Evolutionary conservation across 2,888 invertebrate genomes (phyloP).

Genomic region (Microctonus hyperodae): DNA sequence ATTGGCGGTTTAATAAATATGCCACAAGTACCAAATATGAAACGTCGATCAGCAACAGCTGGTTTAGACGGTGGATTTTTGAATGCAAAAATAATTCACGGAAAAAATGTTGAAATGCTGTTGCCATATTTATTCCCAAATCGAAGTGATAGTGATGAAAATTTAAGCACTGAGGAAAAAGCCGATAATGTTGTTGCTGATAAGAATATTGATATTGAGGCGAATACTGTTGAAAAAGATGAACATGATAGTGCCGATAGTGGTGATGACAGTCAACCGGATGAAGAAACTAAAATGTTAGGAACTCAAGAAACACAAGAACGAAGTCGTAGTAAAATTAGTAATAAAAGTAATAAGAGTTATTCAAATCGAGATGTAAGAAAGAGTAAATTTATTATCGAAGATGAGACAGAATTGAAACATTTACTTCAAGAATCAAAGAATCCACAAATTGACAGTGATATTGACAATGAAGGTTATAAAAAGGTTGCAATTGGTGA

Average conservation of each 20-base stretch:
- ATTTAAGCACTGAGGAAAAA: constrained; percentile 55
- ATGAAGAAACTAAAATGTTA: constrained; percentile 56
- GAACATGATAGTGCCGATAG: constrained; percentile 50
- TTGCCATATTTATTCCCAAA: constrained; percentile 66
- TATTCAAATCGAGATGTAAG: constrained; percentile 48
- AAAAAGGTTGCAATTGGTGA: constrained; percentile 51
- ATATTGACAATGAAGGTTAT: constrained; percentile 46
- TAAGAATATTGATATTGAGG: constrained; percentile 50
- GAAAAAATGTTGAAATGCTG: constrained; percentile 50
- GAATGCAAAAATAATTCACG: constrained; percentile 47
- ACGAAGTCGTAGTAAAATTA: constrained; percentile 53
- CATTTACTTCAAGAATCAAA: constrained; percentile 52
- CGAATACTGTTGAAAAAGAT: constrained; percentile 46
- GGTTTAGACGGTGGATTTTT: constrained; percentile 64
- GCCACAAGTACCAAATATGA: constrained; percentile 68
- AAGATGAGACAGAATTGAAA: constrained; percentile 54
- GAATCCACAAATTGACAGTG: constrained; percentile 48
- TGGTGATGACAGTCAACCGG: constrained; percentile 55
- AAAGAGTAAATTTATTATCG: constrained; percentile 51
- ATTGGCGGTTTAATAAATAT: constrained; percentile 65
- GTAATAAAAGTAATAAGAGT: constrained; percentile 48
- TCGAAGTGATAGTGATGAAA: constrained; percentile 58
- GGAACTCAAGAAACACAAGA: constrained; percentile 42
- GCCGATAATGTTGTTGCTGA: constrained; percentile 32
- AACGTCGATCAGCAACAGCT: constrained; percentile 64